These are phyloP conservation scores for Drosophila glabriapex DNA, from an alignment of 2,888 invertebrate genomes.

Conservation along the genomic window DNA sequence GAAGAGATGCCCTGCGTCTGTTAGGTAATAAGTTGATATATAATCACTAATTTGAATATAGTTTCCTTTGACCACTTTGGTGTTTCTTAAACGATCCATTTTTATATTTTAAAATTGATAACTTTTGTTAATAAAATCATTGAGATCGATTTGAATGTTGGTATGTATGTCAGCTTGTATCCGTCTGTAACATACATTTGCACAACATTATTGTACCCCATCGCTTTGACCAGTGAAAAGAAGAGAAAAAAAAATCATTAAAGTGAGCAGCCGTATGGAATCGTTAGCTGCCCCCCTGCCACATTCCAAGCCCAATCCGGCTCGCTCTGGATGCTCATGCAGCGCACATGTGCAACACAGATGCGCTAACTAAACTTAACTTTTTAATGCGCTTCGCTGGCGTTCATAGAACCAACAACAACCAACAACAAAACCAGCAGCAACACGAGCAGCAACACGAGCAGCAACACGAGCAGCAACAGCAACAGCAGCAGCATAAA, in stretches of 20 bases:
- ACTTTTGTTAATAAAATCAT: neutral
- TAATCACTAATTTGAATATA: neutral
- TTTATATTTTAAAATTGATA: neutral
- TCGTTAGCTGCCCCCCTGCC: slow-evolving; percentile 35
- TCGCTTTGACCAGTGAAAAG: neutral
- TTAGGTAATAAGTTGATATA: neutral
- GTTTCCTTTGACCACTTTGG: neutral
- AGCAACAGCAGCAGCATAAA: slow-evolving; percentile 34
- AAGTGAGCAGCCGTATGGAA: slow-evolving; percentile 48
- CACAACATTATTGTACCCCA: neutral
- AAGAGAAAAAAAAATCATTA: slow-evolving; percentile 30
- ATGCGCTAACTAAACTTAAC: slow-evolving; percentile 65
- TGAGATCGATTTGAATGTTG: neutral
- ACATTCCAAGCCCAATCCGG: slow-evolving; percentile 30
- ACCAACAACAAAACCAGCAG: slow-evolving; percentile 17
- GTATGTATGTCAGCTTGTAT: neutral
- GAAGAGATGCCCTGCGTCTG: neutral
- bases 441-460: slow-evolving; percentile 1
- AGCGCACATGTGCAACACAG: slow-evolving; percentile 66
- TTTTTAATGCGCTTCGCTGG: slow-evolving; percentile 69
- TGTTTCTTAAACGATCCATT: neutral
- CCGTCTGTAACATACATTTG: neutral
- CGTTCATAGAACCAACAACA: slow-evolving; percentile 46
- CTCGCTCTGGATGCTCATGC: slow-evolving; percentile 11
- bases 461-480: no score